Evolutionary conservation across 1,140 invertebrate genomes (phyloP), one percentile per base, ranked within the genome.

Genomic region (Ceratina australensis): DNA sequence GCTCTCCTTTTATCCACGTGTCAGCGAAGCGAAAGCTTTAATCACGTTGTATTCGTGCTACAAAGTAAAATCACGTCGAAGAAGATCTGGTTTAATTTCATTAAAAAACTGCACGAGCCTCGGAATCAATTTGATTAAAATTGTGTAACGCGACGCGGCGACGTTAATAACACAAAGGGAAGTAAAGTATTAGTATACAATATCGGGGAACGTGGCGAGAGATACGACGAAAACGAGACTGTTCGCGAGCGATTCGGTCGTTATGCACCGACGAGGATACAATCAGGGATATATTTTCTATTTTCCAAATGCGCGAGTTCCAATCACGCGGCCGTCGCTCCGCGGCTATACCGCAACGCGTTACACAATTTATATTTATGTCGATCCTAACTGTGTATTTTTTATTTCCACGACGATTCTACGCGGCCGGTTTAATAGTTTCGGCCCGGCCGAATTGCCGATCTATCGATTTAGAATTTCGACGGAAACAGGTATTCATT

Each of bases 251-350:
- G 33, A 42, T 42, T 10, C 28, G 22, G 22, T 8, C 50, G 28
- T 0, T 15, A 33, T 15, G 50, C 7, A 13, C 3, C 7, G 59
- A 42, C 68, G 68, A 26, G 28, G n/a, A 49, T 24, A 66, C 63
- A 74, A 74, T 74, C 52, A 67, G 49, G 52, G 50, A 74, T 66
- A 74, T 74, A 74, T 74, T 66, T 67, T 74, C 63, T 47, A 67
- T 67, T 74, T 74, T 47, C 61, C 33, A 67, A 74, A 66, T 57
- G 52, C 28, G 22, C 47, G 20, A n/a, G 72, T 67, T 74, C 22
- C 61, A 74, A 74, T 74, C 61, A 65, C 63, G 72, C 8, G 16
- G 13, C 22, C 42, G 4, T 47, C 5, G 16, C 33, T 5, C 3
- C 66, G n/a, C n/a, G 66, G 10, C 33, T 16, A 57, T n/a, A 33